phyloP scores from a whole-genome alignment of 2,888 invertebrate genomes.

The Lepidocyrtoides sp. region DNA sequence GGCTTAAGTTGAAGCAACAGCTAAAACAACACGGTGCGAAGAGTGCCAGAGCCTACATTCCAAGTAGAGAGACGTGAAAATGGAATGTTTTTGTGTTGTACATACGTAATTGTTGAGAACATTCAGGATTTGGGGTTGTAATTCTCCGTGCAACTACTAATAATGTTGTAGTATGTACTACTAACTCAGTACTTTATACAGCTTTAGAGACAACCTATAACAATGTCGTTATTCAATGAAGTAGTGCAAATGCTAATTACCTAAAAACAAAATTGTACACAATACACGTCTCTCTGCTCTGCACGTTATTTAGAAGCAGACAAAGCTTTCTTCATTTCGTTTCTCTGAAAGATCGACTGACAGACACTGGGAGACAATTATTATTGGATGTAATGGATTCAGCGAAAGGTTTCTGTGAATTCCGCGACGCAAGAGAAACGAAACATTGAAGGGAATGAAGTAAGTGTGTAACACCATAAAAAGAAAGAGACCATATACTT shows the following conservation, averaged over 20 bases:
- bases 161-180: too few relatives aligned
- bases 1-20: not conserved
- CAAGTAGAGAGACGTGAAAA: too few relatives aligned
- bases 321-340: not conserved
- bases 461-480: not conserved
- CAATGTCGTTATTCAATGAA: not conserved
- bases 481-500: slow-evolving; percentile 27
- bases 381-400: not conserved
- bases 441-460: not conserved
- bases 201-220: not conserved
- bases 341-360: not conserved
- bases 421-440: too few relatives aligned
- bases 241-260: not conserved
- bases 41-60: too few relatives aligned
- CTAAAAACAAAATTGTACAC: not conserved
- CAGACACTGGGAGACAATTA: too few relatives aligned
- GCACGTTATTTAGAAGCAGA: too few relatives aligned
- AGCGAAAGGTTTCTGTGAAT: not conserved
- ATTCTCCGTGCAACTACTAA: too few relatives aligned
- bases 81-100: too few relatives aligned
- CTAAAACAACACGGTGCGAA: too few relatives aligned
- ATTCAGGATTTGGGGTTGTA: not conserved
- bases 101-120: too few relatives aligned
- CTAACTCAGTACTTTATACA: too few relatives aligned
- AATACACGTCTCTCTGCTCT: too few relatives aligned